These are phyloP conservation scores for Formica exsecta DNA, from an alignment of 1,140 invertebrate species.

Conservation along the genomic window DNA sequence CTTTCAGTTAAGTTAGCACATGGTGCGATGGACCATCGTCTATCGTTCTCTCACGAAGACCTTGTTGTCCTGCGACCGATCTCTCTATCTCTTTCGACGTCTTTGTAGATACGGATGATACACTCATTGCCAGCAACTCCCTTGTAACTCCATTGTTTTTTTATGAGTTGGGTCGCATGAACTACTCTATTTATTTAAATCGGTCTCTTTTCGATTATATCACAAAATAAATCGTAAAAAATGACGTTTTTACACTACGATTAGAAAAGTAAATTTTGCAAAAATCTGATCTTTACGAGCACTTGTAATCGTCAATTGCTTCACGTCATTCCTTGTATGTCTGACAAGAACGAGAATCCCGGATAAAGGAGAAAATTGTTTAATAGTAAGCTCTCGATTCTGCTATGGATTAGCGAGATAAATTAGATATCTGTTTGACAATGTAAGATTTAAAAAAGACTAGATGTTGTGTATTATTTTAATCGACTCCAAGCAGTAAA, in stretches of 20 bases:
- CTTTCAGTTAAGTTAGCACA: constrained; percentile 85
- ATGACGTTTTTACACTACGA: not conserved
- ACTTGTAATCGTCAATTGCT: not conserved
- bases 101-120: constrained; percentile 32
- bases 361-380: constrained; percentile 27
- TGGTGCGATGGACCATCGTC: constrained; percentile 80
- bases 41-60: constrained; percentile 74
- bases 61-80: constrained; percentile 34
- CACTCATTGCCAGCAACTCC: constrained; percentile 23
- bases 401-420: not conserved
- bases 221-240: constrained; percentile 53
- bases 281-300: constrained; percentile 15
- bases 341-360: constrained; percentile 12
- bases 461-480: not conserved
- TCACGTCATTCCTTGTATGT: not conserved
- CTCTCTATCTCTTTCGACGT: constrained; percentile 21
- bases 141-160: not conserved
- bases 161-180: not conserved
- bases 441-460: not conserved
- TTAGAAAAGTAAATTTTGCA: constrained; percentile 34
- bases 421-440: constrained; percentile 3
- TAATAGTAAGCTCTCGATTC: not conserved
- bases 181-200: constrained; percentile 52
- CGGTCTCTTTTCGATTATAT: constrained; percentile 10
- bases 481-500: not conserved